Evolutionary conservation across 2,888 invertebrate genomes (phyloP).

Genomic region (Coecobrya sp.): DNA sequence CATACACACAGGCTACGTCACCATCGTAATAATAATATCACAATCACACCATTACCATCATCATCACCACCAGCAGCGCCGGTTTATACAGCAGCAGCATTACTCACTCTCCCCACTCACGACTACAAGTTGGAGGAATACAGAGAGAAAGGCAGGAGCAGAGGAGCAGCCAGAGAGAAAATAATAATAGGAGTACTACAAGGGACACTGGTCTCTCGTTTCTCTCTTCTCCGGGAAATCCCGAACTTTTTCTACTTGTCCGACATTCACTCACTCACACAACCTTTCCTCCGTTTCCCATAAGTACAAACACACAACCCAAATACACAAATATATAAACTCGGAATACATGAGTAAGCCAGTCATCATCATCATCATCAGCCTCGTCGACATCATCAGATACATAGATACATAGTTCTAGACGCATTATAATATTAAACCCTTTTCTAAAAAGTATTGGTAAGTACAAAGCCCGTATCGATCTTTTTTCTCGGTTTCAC

Average conservation of each 20-base stretch:
- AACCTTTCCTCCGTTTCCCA: constrained; percentile 36
- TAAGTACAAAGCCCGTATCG: constrained; percentile 53
- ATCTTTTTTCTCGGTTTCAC: constrained; percentile 37
- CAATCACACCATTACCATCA: constrained; percentile 59
- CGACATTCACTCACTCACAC: constrained; percentile 21
- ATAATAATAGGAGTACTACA: constrained; percentile 8
- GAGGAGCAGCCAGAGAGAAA: constrained; percentile 22
- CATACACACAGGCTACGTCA: constrained; percentile 44
- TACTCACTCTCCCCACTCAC: not conserved
- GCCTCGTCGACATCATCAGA: not conserved
- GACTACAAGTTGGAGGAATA: constrained; percentile 8
- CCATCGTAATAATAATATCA: constrained; percentile 60
- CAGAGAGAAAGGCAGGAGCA: constrained; percentile 59
- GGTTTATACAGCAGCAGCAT: constrained; percentile 31
- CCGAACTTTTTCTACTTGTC: constrained; percentile 25
- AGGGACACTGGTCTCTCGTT: constrained; percentile 64
- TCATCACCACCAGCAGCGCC: constrained; percentile 44
- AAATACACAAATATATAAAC: not conserved
- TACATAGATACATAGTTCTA: not conserved
- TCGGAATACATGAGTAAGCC: constrained; percentile 3
- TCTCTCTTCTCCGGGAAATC: constrained; percentile 66
- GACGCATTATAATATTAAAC: constrained; percentile 3
- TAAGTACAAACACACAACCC: constrained; percentile 19
- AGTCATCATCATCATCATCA: constrained; percentile 23
- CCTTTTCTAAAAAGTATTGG: not conserved